A percentile compares a stretch with the other conserved stretches of the same genome.
phyloP scores from a whole-genome alignment of 2,113 vertebrate species.

The Cyphomyrus plagiostoma region DNA sequence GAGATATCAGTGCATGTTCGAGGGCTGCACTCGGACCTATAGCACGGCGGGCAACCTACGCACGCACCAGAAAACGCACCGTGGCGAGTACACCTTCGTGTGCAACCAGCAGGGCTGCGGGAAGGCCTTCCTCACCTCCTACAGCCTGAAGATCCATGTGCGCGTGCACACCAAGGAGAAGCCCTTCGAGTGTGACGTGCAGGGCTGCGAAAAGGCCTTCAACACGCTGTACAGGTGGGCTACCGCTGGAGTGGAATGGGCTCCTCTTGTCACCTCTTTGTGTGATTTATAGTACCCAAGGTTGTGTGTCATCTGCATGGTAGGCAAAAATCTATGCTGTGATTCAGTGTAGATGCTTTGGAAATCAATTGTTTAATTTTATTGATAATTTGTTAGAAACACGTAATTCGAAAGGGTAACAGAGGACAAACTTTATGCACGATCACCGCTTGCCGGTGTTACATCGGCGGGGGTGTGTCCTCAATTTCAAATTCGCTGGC shows the following conservation, averaged over 20 bases:
- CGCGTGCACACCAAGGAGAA: conserved; percentile 98
- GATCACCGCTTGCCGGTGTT: background rate
- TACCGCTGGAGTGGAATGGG: fast-evolving
- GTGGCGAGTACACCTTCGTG: conserved; percentile 95
- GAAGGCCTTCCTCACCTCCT: conserved; percentile 97
- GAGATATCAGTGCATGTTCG: conserved; percentile 95
- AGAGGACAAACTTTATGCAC: background rate
- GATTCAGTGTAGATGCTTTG: background rate
- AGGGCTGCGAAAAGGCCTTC: conserved; percentile 95
- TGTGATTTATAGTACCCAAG: background rate
- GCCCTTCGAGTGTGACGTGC: conserved; percentile 94
- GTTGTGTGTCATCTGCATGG: background rate
- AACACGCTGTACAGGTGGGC: conserved; percentile 91
- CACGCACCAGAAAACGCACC: conserved; percentile 94
- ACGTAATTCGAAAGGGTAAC: background rate
- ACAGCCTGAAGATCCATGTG: conserved; percentile 97
- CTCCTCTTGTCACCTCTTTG: background rate
- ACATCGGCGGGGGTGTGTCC: background rate
- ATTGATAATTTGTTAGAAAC: background rate
- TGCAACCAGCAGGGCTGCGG: conserved; percentile 97
- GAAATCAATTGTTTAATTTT: background rate
- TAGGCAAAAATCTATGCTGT: background rate
- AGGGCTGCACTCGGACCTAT: conserved; percentile 93
- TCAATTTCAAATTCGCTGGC: too few species aligned
- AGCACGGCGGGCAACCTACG: conserved; percentile 96